phyloP scores from a whole-genome alignment of 2,888 invertebrate genomes.

The Dasysyrphus albostriatus region DNA sequence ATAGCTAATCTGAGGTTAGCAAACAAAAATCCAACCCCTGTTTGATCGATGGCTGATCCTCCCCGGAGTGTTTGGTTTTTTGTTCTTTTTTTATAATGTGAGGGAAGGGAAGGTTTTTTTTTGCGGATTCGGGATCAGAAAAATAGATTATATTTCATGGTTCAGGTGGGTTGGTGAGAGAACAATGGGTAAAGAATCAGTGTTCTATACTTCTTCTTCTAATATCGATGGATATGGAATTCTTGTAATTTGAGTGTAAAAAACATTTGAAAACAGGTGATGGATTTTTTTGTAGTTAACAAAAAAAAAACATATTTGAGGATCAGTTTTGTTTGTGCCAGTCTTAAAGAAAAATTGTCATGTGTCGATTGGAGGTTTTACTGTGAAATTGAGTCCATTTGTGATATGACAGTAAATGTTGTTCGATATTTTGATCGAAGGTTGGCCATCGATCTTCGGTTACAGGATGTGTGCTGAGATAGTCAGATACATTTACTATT shows the following conservation, averaged over 20 bases:
- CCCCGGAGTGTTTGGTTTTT: constrained; percentile 33
- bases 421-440: constrained; percentile 52
- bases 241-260: constrained; percentile 66
- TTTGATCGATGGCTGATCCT: constrained; percentile 35
- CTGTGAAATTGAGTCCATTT: constrained; percentile 56
- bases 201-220: constrained; percentile 59
- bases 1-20: constrained; percentile 71
- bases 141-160: constrained; percentile 70
- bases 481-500: background rate
- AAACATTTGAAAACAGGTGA: constrained; percentile 71
- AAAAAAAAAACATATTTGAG: background rate
- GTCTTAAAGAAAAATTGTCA: constrained; percentile 50
- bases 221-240: constrained; percentile 55
- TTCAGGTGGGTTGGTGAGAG: constrained; percentile 66
- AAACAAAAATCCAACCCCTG: constrained; percentile 40
- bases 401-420: constrained; percentile 33
- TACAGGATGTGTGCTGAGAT: constrained; percentile 59
- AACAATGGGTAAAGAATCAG: constrained; percentile 53
- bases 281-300: constrained; percentile 38
- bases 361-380: constrained; percentile 59
- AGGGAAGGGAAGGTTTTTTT: constrained; percentile 53
- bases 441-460: constrained; percentile 55
- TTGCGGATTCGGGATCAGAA: constrained; percentile 37
- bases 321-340: constrained; percentile 11
- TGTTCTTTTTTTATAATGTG: constrained; percentile 41